Conservation (phyloP, 2,113 vertebrate genomes). For the Oncorhynchus masou region DNA sequence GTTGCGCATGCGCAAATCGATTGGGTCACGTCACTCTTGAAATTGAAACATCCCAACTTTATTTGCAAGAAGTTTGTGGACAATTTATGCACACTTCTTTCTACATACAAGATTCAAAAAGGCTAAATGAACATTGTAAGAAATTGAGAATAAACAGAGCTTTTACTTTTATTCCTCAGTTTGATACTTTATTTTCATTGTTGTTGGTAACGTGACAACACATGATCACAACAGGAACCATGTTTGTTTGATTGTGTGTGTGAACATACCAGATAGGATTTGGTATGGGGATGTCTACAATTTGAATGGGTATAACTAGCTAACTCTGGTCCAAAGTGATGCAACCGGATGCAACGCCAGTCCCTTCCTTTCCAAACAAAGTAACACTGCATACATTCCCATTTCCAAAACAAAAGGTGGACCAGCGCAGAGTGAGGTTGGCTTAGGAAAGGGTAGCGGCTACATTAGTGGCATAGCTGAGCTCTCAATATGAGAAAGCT, state of each 20-base stretch:
- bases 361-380: slow-evolving; percentile 79
- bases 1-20: too few relatives aligned
- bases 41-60: slow-evolving; percentile 23
- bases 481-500: slow-evolving; percentile 99
- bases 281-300: slow-evolving; percentile 74
- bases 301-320: slow-evolving; percentile 70
- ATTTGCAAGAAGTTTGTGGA: background rate
- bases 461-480: slow-evolving; percentile 98
- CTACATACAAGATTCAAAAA: background rate
- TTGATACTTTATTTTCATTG: slow-evolving; percentile 93
- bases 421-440: slow-evolving; percentile 38
- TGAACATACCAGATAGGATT: slow-evolving; percentile 71
- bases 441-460: slow-evolving; percentile 58
- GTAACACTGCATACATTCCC: slow-evolving; percentile 69
- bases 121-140: background rate
- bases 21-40: background rate
- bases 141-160: slow-evolving; percentile 12
- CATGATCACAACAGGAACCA: slow-evolving; percentile 71
- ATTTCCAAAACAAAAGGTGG: slow-evolving; percentile 65
- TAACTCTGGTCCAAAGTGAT: slow-evolving; percentile 80
- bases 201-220: slow-evolving; percentile 61
- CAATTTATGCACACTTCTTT: background rate
- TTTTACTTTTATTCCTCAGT: slow-evolving; percentile 79
- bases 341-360: slow-evolving; percentile 79
- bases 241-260: slow-evolving; percentile 73